Evolutionary conservation across 1,140 invertebrate species (phyloP).

Genomic region (Drosophila biarmipes): DNA sequence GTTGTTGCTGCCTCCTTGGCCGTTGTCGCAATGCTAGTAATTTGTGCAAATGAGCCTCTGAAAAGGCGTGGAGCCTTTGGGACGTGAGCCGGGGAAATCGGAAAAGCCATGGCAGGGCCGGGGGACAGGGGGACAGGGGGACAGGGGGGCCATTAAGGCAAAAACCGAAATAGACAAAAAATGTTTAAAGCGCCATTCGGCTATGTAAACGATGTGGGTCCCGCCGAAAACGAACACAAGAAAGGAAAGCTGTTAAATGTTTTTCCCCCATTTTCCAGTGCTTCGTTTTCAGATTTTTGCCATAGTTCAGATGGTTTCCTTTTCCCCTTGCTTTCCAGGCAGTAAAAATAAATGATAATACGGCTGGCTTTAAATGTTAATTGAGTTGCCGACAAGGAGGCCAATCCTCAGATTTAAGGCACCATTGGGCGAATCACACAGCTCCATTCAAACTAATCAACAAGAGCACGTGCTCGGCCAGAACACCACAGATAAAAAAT

Average conservation of each 20-base stretch:
- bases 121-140: background rate
- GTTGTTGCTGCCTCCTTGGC: conserved; percentile 46
- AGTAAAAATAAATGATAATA: conserved; percentile 46
- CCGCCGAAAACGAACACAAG: conserved; percentile 43
- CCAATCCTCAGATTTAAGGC: background rate
- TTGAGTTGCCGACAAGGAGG: conserved; percentile 22
- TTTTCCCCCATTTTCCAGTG: conserved; percentile 38
- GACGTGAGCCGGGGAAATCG: conserved; percentile 18
- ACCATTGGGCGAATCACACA: background rate
- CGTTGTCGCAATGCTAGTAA: conserved; percentile 77
- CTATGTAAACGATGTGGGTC: conserved; percentile 56
- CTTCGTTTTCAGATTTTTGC: conserved; percentile 33
- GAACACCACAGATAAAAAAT: conserved; percentile 23
- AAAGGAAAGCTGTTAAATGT: conserved; percentile 71
- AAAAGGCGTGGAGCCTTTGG: conserved; percentile 57
- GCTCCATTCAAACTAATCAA: conserved; percentile 19
- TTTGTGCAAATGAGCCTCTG: conserved; percentile 81
- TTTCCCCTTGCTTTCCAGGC: background rate
- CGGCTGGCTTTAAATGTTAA: conserved; percentile 34
- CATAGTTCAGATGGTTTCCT: conserved; percentile 23
- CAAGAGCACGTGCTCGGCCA: conserved; percentile 55
- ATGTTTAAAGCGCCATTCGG: conserved; percentile 68
- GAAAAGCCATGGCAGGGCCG: background rate
- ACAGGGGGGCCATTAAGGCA: background rate
- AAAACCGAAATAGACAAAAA: conserved; percentile 44